A percentile compares a stretch with the other conserved stretches of the same genome.
Evolutionary conservation across 2,797 vertebrate species (phyloP).

Genomic region (Glyptemys insculpta): DNA sequence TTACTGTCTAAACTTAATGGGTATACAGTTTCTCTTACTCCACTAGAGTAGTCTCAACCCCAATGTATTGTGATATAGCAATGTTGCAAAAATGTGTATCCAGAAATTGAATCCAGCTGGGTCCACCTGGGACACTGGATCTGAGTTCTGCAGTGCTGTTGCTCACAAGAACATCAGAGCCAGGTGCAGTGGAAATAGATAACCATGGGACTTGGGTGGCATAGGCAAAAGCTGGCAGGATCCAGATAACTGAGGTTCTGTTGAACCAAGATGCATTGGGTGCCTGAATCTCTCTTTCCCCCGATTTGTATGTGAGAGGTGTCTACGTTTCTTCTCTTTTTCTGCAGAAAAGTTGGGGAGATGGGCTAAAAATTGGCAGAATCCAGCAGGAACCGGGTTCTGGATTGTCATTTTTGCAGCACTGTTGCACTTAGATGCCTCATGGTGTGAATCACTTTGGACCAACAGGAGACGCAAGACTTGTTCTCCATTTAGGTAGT

Average conservation of each 20-base stretch:
- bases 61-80: neutral
- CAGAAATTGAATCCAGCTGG: neutral
- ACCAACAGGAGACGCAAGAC: neutral
- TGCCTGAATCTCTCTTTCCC: neutral
- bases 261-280: neutral
- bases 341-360: neutral
- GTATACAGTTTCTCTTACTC: neutral
- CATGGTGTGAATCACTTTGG: neutral
- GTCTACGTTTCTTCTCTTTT: neutral
- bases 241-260: neutral
- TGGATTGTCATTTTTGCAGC: neutral
- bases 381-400: neutral
- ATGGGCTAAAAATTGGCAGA: neutral
- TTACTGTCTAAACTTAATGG: neutral
- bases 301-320: neutral
- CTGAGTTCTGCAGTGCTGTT: neutral
- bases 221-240: neutral
- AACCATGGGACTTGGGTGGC: neutral
- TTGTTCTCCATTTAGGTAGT: neutral
- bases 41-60: neutral
- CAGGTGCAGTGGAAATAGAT: too few relatives aligned
- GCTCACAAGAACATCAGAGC: neutral
- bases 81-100: neutral
- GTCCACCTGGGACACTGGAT: neutral
- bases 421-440: neutral